Conservation (phyloP, 2,797 vertebrate genomes). For the Centroberyx gerrardi region DNA sequence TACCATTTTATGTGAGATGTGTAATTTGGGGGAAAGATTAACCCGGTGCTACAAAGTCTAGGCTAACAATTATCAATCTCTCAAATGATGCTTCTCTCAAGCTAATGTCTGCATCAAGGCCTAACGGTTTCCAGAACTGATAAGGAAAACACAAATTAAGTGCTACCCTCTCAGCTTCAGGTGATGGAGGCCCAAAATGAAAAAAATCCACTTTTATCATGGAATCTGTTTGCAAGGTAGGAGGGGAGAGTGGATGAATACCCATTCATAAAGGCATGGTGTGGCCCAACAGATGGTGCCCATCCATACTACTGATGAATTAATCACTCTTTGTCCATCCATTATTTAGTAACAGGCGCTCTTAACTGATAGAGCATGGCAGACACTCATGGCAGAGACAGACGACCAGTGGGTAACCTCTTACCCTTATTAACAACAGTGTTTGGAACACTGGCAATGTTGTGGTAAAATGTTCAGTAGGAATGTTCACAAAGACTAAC, state of each 20-base stretch:
- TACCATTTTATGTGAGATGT: constrained; percentile 12
- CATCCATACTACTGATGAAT: constrained; percentile 82
- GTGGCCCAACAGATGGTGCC: constrained; percentile 64
- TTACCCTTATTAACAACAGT: neutral
- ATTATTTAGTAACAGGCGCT: constrained; percentile 82
- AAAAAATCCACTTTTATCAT: neutral
- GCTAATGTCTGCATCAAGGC: constrained; percentile 8
- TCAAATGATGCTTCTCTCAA: constrained; percentile 1
- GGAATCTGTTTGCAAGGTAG: constrained; percentile 1
- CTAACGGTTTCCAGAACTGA: constrained; percentile 21
- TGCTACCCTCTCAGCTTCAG: neutral
- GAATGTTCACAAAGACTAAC: neutral
- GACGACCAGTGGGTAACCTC: constrained; percentile 41
- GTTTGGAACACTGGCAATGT: constrained; percentile 5
- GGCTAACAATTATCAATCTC: neutral
- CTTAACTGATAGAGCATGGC: constrained; percentile 63
- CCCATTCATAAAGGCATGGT: constrained; percentile 52
- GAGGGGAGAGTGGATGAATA: constrained; percentile 6
- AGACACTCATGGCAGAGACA: constrained; percentile 54
- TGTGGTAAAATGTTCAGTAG: neutral
- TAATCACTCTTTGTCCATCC: constrained; percentile 81
- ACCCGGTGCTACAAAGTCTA: neutral
- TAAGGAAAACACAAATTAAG: neutral
- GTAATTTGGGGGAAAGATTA: constrained; percentile 11
- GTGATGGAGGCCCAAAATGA: constrained; percentile 5